A percentile compares a stretch with the other conserved stretches of the same genome.
Evolutionary conservation across 2,888 invertebrate species (phyloP).

Genomic region (Drosophila affinis): DNA sequence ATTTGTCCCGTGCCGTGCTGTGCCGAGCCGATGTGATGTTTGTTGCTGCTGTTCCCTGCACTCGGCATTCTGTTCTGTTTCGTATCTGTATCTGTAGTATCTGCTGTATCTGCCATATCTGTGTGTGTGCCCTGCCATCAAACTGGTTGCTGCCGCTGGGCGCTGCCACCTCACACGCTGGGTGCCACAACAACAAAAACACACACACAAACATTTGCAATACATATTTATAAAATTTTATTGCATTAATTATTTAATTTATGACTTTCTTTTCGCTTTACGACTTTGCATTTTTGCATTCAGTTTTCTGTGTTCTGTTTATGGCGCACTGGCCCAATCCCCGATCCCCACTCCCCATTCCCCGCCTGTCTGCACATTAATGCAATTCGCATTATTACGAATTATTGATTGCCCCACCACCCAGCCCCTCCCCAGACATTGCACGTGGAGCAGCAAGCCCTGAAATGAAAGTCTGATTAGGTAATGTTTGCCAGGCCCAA

Average conservation of each 20-base stretch:
- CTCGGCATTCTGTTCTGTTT: slow-evolving; percentile 1
- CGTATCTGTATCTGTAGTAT: slow-evolving; percentile 25
- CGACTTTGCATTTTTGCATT: slow-evolving; percentile 56
- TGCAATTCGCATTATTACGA: slow-evolving; percentile 53
- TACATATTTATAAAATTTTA: slow-evolving; percentile 73
- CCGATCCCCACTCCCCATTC: not conserved
- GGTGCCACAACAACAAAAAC: slow-evolving; percentile 39
- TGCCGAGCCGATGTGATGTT: not conserved
- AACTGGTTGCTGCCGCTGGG: slow-evolving; percentile 60
- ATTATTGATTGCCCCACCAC: slow-evolving; percentile 32
- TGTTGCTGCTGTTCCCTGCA: slow-evolving; percentile 17
- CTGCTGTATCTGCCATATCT: slow-evolving; percentile 22
- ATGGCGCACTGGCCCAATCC: slow-evolving; percentile 8
- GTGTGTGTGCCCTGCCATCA: slow-evolving; percentile 34
- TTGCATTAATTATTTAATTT: slow-evolving; percentile 76
- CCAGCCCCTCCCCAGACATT: not conserved
- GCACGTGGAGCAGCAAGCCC: not conserved
- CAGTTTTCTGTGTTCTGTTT: slow-evolving; percentile 25
- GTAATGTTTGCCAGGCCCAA: slow-evolving; percentile 39
- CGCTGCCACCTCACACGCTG: slow-evolving; percentile 59
- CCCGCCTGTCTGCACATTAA: slow-evolving; percentile 11
- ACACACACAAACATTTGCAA: slow-evolving; percentile 61
- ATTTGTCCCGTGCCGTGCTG: slow-evolving; percentile 23
- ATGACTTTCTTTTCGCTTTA: slow-evolving; percentile 72
- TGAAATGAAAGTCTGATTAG: slow-evolving; percentile 50